A percentile compares a stretch with the other conserved stretches of the same genome.
Conservation (phyloP, 1,140 invertebrate species). For the Antheraea mylitta region DNA sequence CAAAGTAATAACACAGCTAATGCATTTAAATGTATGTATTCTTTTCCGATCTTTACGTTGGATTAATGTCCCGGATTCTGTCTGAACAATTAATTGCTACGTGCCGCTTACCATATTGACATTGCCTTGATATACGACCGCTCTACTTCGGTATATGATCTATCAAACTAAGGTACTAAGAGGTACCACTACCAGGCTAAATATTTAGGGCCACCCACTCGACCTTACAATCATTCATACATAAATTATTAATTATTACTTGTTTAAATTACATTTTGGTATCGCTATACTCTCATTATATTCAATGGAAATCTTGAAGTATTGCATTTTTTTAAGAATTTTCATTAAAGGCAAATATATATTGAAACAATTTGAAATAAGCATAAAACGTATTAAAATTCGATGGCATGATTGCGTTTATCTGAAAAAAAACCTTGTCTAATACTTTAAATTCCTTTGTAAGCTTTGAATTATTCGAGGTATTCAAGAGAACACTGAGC, state of each 20-base stretch:
- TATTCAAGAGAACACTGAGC: too few species aligned
- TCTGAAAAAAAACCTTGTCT: too few species aligned
- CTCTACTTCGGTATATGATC: background rate
- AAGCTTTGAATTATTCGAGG: too few species aligned
- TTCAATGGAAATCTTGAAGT: too few species aligned
- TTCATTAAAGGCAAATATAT: too few species aligned
- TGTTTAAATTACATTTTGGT: background rate
- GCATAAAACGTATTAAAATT: too few species aligned
- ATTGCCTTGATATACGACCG: background rate
- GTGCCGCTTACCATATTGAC: background rate
- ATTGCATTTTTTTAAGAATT: too few species aligned
- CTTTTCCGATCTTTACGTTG: background rate
- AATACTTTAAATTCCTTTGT: too few species aligned
- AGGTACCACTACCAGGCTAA: slow-evolving; percentile 6
- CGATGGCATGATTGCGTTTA: too few species aligned
- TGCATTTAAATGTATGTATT: background rate
- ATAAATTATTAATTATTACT: background rate
- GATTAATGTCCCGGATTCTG: background rate
- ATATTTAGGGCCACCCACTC: slow-evolving; percentile 24
- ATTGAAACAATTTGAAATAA: too few species aligned
- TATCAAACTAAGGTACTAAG: background rate
- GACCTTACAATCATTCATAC: slow-evolving; percentile 5
- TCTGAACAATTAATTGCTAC: background rate
- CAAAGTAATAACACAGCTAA: too few species aligned
- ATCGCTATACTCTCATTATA: too few species aligned